These are phyloP conservation scores for Prionailurus viverrinus DNA, from an alignment of 2,113 vertebrate species.

Conservation along the genomic window DNA sequence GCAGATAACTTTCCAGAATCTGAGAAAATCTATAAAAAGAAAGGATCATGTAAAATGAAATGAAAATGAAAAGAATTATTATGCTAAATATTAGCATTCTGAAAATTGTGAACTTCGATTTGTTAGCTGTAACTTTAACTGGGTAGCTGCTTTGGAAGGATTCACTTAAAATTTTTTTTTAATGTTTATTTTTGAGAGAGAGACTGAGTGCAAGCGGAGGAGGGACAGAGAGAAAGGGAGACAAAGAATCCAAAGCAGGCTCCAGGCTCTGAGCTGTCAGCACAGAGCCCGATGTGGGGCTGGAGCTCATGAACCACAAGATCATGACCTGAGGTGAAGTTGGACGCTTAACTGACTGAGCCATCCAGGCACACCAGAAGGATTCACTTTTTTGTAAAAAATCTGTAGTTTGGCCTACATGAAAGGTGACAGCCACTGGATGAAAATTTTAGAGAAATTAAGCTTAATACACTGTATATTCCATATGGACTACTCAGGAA, in stretches of 20 bases:
- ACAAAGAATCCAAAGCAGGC: too few species aligned
- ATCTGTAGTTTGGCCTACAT: constrained; percentile 9
- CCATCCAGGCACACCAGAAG: background rate
- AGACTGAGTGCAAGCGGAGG: too few species aligned
- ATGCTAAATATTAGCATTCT: background rate
- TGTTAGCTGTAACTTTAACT: constrained; percentile 16
- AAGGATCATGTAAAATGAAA: background rate
- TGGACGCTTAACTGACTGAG: too few species aligned
- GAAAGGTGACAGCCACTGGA: background rate
- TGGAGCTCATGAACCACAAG: too few species aligned
- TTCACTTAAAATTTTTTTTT: background rate
- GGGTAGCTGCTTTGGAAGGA: constrained; percentile 54
- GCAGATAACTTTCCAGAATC: background rate
- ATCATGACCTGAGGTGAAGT: too few species aligned
- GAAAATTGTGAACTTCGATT: constrained; percentile 10
- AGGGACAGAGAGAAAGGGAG: too few species aligned
- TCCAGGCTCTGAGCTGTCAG: too few species aligned
- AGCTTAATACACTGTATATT: background rate
- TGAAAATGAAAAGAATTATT: background rate
- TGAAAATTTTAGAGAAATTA: constrained; percentile 51
- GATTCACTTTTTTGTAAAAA: constrained; percentile 46
- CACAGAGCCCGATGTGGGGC: too few species aligned
- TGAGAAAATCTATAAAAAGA: background rate
- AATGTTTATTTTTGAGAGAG: too few species aligned
- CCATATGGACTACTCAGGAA: background rate